Base-by-base conservation (phyloP, 1,140 invertebrate genomes). In the Diplogasteroides magnus region DNA sequence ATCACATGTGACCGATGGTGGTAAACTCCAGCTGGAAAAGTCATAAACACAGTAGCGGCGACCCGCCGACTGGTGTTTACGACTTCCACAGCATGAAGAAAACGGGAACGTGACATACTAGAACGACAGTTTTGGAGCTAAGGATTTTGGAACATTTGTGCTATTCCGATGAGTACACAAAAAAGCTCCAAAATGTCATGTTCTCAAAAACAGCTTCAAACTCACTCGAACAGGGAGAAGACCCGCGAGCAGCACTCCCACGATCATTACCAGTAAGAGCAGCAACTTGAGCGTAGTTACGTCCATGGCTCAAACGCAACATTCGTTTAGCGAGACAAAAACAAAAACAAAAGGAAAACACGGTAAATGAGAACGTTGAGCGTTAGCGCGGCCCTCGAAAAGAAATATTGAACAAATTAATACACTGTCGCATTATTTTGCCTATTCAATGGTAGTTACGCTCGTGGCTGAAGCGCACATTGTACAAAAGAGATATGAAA, bases 241-340 rank as follows among this genome's bases (percentile, higher is more conserved):
- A 13, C 77, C 77, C 14, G 75, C 72, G 13, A 79, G 13, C 25
- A 76, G 29, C 2, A 76, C 78, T 3, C 65, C 29, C 1, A 73
- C 23, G 31, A 80, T 68, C 78, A 79, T 79, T n/a, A 66, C 61
- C 2, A 66, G 31, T 48, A 79, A 32, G 6, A 79, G 67, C 31
- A 71, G 67, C 56, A 77, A 19, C 57, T 78, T 79, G 27, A 79
- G 72, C 57, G 70, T 25, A 1, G 65, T n/a, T 14, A 78, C 59
- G 55, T 76, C 66, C 77, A 78, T 78, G n/a, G 1, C 69, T 68
- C 19, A 28, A 31, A 70, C 6, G 19, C 6, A 48, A 48, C 6
- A 48, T 11, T 48, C 6, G 19, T 11, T 19, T 48, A 48, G 6
- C 6, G 19, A 6, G 37, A 48, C n/a, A n/a, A 48, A 48, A 48